Conservation (phyloP, 2,113 vertebrate genomes). For the Nesospiza acunhae region DNA sequence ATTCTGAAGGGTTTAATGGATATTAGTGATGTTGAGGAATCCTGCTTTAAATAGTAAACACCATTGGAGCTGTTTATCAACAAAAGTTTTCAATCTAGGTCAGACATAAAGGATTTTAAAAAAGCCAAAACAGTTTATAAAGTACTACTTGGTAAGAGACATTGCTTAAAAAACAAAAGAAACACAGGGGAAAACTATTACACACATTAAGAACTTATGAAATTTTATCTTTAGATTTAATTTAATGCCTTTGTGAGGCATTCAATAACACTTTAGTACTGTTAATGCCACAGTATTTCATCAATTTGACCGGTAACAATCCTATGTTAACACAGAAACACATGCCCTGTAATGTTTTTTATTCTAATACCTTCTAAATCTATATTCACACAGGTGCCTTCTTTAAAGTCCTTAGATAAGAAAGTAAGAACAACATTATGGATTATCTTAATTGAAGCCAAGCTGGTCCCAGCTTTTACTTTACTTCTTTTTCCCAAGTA, state of each 20-base stretch:
- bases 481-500: not conserved
- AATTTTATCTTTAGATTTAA: not conserved
- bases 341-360: not conserved
- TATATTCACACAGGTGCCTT: not conserved
- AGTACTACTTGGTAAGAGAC: not conserved
- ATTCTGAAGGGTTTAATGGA: not conserved
- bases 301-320: not conserved
- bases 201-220: not conserved
- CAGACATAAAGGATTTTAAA: not conserved
- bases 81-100: not conserved
- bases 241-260: not conserved
- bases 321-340: not conserved
- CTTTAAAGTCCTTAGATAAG: not conserved
- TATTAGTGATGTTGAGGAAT: not conserved
- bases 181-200: not conserved
- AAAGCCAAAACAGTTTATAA: not conserved
- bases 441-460: not conserved
- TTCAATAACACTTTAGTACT: not conserved
- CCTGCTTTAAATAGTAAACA: not conserved
- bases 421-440: not conserved
- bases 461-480: not conserved
- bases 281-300: not conserved
- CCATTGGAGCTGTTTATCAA: not conserved
- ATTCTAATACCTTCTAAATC: not conserved
- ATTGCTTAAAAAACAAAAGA: not conserved